Evolutionary conservation across 2,797 vertebrate genomes (phyloP), one percentile per base, ranked within the genome.

Genomic region (Tarsius wallacei): DNA sequence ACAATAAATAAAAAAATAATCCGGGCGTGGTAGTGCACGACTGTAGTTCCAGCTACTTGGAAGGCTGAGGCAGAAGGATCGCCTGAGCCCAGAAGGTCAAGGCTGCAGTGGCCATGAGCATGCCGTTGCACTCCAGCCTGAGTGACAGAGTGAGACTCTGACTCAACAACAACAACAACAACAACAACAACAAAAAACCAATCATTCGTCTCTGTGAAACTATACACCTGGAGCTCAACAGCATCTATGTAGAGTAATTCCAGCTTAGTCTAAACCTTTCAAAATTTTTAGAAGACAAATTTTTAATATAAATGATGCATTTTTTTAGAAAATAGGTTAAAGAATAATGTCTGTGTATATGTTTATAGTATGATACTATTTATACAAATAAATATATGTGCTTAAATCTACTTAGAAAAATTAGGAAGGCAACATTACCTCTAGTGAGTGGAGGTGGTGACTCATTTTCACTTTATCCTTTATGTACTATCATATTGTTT

Each of bases 241-340:
- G 11, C 24, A 82, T 83, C 31, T 76, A 49, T 49, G 24, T 83
- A 84, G 77, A 49, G 49, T 77, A n/a, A 96, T 71, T 71, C 16
- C 21, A 93, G 63, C 2, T 85, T n/a, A 28, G 28, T 76, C 12
- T 73, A 90, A 93, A 77, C 16, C 4, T 59, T 59, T 86, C 12
- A 80, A 89, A 85, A 22, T 2, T 78, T 93, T 97, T 87, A 94
- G 68, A 80, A 93, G 61, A 3, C 17, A 94, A 47, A 82, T 91
- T 3, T 77, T 96, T 94, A 97, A 73, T 51, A 88, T 78, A 66
- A 96, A 93, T 57, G 15, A 49, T 26, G 4, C 31, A 57, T 2
- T 26, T 88, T 86, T 13, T 73, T 28, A 2, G 42, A 85, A 96
- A 84, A 26, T 53, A 71, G 14, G 24, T 53, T 66, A 61, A 11